These are phyloP conservation scores for Rhinichthys klamathensis DNA, from an alignment of 2,113 vertebrate genomes.

Conservation along the genomic window DNA sequence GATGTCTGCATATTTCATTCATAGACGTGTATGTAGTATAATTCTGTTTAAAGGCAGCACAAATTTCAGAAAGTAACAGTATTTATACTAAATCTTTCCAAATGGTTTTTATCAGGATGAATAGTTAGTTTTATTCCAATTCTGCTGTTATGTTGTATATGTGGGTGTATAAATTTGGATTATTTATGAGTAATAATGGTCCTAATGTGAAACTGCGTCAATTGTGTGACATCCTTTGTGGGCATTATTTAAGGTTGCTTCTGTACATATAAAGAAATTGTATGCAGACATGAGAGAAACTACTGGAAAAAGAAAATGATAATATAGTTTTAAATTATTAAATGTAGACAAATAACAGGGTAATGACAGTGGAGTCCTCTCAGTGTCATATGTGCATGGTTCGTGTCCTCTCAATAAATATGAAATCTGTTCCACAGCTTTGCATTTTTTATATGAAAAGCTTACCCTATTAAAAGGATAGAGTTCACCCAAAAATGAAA, in stretches of 20 bases:
- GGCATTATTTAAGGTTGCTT: conserved; percentile 46
- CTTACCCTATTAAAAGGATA: neutral
- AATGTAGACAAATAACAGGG: conserved; percentile 26
- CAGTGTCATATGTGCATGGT: conserved; percentile 51
- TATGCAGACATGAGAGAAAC: conserved; percentile 23
- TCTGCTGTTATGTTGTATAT: conserved; percentile 35
- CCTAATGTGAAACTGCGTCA: neutral
- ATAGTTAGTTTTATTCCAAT: conserved; percentile 1
- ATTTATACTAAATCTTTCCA: conserved; percentile 43
- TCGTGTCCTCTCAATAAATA: conserved; percentile 56
- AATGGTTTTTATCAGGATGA: conserved; percentile 10
- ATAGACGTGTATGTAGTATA: conserved; percentile 41
- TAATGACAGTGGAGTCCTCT: neutral
- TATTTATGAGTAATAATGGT: conserved; percentile 8
- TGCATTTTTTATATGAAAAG: conserved; percentile 2
- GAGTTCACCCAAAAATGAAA: neutral
- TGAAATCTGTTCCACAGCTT: conserved; percentile 18
- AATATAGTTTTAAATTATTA: conserved; percentile 30
- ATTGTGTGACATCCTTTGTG: conserved; percentile 38
- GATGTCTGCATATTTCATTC: conserved; percentile 53
- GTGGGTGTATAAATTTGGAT: conserved; percentile 11
- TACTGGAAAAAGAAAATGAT: neutral
- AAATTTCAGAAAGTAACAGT: conserved; percentile 37
- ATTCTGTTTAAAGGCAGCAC: conserved; percentile 57
- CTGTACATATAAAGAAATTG: conserved; percentile 47